These are phyloP conservation scores for Aspiorhynchus laticeps DNA, from an alignment of 2,113 vertebrate genomes.

Conservation along the genomic window DNA sequence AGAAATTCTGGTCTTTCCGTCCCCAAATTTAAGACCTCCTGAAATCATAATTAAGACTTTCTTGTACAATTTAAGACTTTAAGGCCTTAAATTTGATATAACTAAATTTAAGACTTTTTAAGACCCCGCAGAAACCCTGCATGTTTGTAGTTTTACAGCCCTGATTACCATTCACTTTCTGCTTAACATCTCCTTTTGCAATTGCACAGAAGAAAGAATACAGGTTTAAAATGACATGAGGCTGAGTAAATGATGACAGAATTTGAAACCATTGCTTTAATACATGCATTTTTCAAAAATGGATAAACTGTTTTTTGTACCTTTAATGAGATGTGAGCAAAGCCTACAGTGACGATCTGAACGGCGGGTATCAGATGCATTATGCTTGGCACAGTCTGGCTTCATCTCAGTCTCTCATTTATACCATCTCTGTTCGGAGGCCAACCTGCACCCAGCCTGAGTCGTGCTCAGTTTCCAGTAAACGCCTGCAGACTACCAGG, in stretches of 20 bases:
- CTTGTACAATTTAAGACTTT: too few relatives aligned
- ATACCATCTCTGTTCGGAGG: constrained; percentile 57
- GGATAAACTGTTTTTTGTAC: constrained; percentile 5
- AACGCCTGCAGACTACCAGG: constrained; percentile 79
- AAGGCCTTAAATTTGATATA: too few relatives aligned
- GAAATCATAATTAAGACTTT: too few relatives aligned
- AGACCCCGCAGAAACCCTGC: too few relatives aligned
- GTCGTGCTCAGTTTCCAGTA: constrained; percentile 80
- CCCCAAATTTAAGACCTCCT: too few relatives aligned
- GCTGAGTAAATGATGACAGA: constrained; percentile 10
- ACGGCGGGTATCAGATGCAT: constrained; percentile 54
- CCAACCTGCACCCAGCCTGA: constrained; percentile 65
- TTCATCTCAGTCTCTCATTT: constrained; percentile 67
- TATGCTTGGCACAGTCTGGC: constrained; percentile 52
- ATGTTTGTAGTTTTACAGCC: neutral
- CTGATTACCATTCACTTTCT: neutral
- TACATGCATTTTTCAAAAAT: constrained; percentile 16
- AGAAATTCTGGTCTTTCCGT: too few relatives aligned
- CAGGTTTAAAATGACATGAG: neutral
- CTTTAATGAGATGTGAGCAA: constrained; percentile 29
- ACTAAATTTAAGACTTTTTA: too few relatives aligned
- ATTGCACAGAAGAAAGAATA: neutral
- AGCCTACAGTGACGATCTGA: constrained; percentile 57
- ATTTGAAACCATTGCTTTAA: constrained; percentile 25
- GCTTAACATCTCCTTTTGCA: neutral